phyloP scores from a whole-genome alignment of 2,888 invertebrate species.

The Microdon myrmicae region DNA sequence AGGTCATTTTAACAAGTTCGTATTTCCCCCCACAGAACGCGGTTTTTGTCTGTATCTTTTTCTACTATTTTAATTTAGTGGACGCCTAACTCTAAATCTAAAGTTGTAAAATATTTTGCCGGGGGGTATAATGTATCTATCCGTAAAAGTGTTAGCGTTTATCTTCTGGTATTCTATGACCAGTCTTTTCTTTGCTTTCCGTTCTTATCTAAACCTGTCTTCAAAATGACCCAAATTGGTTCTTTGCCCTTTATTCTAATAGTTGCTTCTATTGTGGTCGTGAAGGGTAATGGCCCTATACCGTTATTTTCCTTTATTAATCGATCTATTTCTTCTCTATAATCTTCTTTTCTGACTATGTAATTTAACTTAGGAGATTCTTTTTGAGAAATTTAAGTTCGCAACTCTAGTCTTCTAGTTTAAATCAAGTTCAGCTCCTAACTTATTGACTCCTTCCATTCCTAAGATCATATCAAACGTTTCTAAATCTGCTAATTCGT shows the following conservation, averaged over 20 bases:
- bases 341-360: slow-evolving; percentile 6
- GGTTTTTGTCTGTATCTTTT: too few relatives aligned
- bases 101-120: too few relatives aligned
- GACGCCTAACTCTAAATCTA: too few relatives aligned
- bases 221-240: slow-evolving; percentile 11
- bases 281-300: too few relatives aligned
- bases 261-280: slow-evolving; percentile 15
- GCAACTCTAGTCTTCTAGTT: too few relatives aligned
- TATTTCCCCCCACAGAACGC: too few relatives aligned
- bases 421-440: too few relatives aligned
- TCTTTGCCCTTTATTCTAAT: slow-evolving; percentile 8
- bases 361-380: slow-evolving; percentile 10
- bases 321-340: slow-evolving; percentile 6
- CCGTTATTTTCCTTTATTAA: slow-evolving; percentile 12
- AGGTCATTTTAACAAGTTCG: too few relatives aligned
- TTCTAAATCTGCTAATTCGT: slow-evolving; percentile 2
- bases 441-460: too few relatives aligned
- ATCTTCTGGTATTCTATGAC: slow-evolving; percentile 28
- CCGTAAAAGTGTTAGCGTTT: slow-evolving; percentile 18
- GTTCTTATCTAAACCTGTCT: slow-evolving; percentile 14
- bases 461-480: slow-evolving; percentile 6
- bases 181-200: slow-evolving; percentile 16
- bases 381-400: too few relatives aligned
- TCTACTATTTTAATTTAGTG: too few relatives aligned
- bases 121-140: slow-evolving; percentile 8